Percentiles rank a stretch among this genome's conserved stretches.
Evolutionary conservation across 2,797 vertebrate species (phyloP).

Genomic region (Remorina albescens): DNA sequence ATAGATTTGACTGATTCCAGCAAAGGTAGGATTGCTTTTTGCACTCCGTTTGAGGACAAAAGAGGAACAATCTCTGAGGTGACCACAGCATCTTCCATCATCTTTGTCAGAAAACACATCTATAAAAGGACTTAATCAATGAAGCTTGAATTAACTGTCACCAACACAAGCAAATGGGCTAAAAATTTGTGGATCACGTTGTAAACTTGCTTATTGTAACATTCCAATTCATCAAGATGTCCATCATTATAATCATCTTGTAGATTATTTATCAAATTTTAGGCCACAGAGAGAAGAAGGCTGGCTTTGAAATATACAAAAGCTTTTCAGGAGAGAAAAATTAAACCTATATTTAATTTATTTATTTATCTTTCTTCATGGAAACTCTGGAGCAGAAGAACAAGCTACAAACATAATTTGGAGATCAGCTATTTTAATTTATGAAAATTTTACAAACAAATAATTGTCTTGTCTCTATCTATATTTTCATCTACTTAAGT

Average conservation of each 20-base stretch:
- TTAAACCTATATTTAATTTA: neutral
- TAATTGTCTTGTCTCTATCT: no score
- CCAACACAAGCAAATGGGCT: no score
- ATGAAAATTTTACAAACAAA: neutral
- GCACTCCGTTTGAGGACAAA: conserved; percentile 9
- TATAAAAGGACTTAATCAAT: neutral
- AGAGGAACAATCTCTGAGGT: neutral
- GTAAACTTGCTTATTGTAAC: no score
- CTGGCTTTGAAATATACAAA: neutral
- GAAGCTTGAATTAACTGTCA: neutral
- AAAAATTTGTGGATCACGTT: no score
- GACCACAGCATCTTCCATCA: neutral
- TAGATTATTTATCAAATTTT: neutral
- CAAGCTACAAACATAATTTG: neutral
- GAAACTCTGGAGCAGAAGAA: neutral
- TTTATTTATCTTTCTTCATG: neutral
- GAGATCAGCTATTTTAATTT: neutral
- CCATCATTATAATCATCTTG: neutral
- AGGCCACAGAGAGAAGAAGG: neutral
- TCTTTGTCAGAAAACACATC: neutral
- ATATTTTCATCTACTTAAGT: no score
- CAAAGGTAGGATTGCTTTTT: conserved; percentile 30
- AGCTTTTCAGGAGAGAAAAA: neutral
- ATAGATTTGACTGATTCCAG: conserved; percentile 42
- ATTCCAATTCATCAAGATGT: neutral